These are phyloP conservation scores for Yponomeuta evonymella DNA, from an alignment of 2,888 invertebrate species.

Conservation along the genomic window DNA sequence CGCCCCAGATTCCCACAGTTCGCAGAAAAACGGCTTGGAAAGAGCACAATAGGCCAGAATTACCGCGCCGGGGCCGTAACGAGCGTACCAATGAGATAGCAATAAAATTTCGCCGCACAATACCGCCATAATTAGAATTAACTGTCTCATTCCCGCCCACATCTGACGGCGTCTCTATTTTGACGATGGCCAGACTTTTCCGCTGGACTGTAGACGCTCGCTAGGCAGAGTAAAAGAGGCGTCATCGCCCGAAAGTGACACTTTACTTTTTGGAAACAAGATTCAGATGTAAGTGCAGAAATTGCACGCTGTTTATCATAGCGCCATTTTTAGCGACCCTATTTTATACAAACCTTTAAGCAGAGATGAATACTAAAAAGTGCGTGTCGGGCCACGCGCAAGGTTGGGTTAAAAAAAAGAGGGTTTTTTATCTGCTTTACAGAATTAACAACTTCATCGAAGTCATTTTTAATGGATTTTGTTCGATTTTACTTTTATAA, in stretches of 20 bases:
- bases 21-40: slow-evolving; percentile 52
- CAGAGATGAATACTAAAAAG: too few relatives aligned
- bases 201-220: slow-evolving; percentile 12
- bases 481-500: too few relatives aligned
- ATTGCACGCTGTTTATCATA: too few relatives aligned
- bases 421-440: too few relatives aligned
- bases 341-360: too few relatives aligned
- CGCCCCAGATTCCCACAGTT: slow-evolving; percentile 62
- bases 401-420: too few relatives aligned
- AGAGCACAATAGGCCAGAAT: slow-evolving; percentile 65
- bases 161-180: slow-evolving; percentile 42
- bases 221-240: neutral
- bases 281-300: too few relatives aligned
- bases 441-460: too few relatives aligned
- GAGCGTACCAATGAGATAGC: slow-evolving; percentile 71
- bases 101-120: slow-evolving; percentile 71
- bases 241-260: neutral
- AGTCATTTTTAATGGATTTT: too few relatives aligned
- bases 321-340: too few relatives aligned
- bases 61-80: slow-evolving; percentile 52
- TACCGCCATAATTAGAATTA: slow-evolving; percentile 72
- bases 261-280: neutral
- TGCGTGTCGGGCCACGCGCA: too few relatives aligned
- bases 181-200: slow-evolving; percentile 44
- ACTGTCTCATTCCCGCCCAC: slow-evolving; percentile 70